phyloP scores from a whole-genome alignment of 2,888 invertebrate genomes.

The Leptinotarsa juncta region DNA sequence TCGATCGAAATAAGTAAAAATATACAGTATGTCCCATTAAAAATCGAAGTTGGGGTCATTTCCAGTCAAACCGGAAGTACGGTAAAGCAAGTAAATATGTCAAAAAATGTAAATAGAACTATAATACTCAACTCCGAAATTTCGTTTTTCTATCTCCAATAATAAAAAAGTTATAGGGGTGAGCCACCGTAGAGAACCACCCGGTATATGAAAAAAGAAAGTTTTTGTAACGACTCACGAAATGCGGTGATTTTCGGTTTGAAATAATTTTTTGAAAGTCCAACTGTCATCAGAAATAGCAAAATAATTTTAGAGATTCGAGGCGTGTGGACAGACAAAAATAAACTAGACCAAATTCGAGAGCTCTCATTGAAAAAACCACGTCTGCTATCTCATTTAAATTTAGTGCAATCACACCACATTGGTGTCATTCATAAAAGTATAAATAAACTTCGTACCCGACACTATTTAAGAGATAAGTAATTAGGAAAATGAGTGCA shows the following conservation, averaged over 20 bases:
- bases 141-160: no score
- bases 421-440: slow-evolving; percentile 10
- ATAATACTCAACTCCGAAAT: no score
- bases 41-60: no score
- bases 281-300: not conserved
- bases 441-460: slow-evolving; percentile 7
- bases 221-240: no score
- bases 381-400: not conserved
- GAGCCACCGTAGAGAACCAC: no score
- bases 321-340: slow-evolving; percentile 12
- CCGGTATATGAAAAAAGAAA: no score
- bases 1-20: no score
- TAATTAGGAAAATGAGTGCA: slow-evolving; percentile 6
- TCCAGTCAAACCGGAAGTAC: no score
- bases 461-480: not conserved
- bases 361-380: not conserved
- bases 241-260: not conserved
- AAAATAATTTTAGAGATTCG: slow-evolving; percentile 12
- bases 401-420: slow-evolving; percentile 12
- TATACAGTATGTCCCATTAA: no score
- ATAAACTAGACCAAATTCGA: slow-evolving; percentile 16
- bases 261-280: not conserved
- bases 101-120: no score
- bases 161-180: no score
- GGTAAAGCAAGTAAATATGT: no score